These are phyloP conservation scores for Apeltes quadracus DNA, from an alignment of 2,113 vertebrate genomes.

Conservation along the genomic window DNA sequence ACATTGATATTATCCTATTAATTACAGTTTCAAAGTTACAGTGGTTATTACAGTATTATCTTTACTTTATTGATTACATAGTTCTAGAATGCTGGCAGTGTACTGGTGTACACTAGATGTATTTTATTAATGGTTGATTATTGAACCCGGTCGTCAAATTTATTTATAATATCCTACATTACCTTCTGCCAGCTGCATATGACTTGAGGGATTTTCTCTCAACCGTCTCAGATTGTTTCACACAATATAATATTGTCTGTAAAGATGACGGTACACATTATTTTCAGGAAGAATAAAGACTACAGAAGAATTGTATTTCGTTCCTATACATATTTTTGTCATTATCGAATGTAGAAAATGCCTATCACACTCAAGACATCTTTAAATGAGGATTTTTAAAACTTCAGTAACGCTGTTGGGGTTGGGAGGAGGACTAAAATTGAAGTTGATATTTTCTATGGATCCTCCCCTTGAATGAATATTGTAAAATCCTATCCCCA, in stretches of 20 bases:
- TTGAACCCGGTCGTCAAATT: too few relatives aligned
- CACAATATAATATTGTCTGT: neutral
- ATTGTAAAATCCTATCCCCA: neutral
- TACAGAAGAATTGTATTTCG: too few relatives aligned
- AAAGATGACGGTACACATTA: neutral
- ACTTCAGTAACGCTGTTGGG: neutral
- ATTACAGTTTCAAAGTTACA: too few relatives aligned
- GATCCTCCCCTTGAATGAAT: neutral
- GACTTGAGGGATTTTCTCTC: neutral
- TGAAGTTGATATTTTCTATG: neutral
- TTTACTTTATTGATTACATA: too few relatives aligned
- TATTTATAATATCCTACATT: too few relatives aligned
- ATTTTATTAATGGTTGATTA: too few relatives aligned
- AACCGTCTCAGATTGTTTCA: neutral
- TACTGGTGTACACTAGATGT: too few relatives aligned
- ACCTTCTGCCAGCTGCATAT: neutral
- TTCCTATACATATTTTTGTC: neutral
- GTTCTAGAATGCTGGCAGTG: too few relatives aligned
- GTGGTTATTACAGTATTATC: too few relatives aligned
- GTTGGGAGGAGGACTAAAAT: neutral
- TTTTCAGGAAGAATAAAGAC: neutral
- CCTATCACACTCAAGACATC: neutral
- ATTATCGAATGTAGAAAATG: neutral
- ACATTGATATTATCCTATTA: too few relatives aligned
- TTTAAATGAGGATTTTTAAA: neutral